Evolutionary conservation across 2,113 vertebrate species (phyloP), one percentile per base, ranked within the genome.

Genomic region (Machaerirhynchus nigripectus): DNA sequence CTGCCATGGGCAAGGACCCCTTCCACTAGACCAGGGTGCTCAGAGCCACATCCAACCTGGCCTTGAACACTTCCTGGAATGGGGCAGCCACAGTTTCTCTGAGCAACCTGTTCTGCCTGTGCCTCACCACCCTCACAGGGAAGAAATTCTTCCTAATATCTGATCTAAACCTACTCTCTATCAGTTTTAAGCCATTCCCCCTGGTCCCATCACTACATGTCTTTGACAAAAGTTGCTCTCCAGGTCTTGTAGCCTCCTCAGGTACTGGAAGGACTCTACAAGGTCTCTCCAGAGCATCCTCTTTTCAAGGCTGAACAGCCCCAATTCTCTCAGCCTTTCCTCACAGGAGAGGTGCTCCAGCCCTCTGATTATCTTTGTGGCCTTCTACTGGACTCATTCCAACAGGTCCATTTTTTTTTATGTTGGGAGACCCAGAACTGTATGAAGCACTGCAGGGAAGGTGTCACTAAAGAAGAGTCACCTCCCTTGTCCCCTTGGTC

Each of bases 51-150:
- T 40, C 40, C 47, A 69, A 0, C 13, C 47, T 76, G 47, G 4
- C 9, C 13, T 15, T 53, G 28, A 35, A 26, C 18, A 14, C 13
- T 42, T 17, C 16, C 17, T 1, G 6, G 19, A 1, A 46, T 26
- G 15, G 5, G 1, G 1, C 9, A 57, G 1, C 6, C 7, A 18
- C 27, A 21, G 20, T 3, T 52, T 37, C 52, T n/a, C 37, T 44
- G 60, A 6, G 11, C 6, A 81, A 2, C 9, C 7, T 52, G 37
- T 17, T 12, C 27, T 65, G 9, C 33, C 33, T 39, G 19, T 3
- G 22, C 15, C 33, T 39, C 44, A 59, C 8, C 13, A 46, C 19
- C 6, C 10, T 39, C 14, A 10, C 3, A 67, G 10, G 24, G 39
- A 52, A n/a, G 16, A 59, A 24, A 17, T 52, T 67, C 19, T 20